phyloP scores from a whole-genome alignment of 2,113 vertebrate species.

The Butorides virescens region DNA sequence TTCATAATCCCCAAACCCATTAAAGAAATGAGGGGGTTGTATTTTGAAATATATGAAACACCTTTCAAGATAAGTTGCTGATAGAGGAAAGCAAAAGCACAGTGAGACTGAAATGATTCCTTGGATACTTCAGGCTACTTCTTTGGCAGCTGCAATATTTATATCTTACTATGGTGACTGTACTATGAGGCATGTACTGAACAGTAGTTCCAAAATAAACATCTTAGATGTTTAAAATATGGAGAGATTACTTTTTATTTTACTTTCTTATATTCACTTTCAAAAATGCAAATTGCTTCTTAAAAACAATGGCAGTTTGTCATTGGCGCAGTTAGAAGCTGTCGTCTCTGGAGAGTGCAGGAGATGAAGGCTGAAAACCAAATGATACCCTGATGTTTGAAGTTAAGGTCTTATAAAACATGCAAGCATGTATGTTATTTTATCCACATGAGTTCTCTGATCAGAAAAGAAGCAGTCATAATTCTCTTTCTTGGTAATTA shows the following conservation, averaged over 20 bases:
- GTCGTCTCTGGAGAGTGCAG: not conserved
- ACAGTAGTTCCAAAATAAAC: not conserved
- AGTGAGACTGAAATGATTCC: not conserved
- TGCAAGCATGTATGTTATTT: not conserved
- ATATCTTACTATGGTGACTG: not conserved
- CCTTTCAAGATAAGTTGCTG: not conserved
- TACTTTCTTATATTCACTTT: not conserved
- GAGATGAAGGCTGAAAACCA: not conserved
- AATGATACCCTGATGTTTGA: not conserved
- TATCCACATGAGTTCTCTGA: not conserved
- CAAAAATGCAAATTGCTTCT: not conserved
- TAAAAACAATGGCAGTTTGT: not conserved
- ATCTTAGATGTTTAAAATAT: not conserved
- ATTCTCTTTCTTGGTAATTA: not conserved
- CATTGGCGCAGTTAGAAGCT: not conserved
- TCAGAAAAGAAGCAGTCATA: not conserved
- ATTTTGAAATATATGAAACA: conserved; percentile 27
- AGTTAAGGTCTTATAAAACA: not conserved
- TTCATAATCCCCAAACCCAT: not conserved
- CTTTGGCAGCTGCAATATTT: not conserved
- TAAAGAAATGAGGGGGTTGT: not conserved
- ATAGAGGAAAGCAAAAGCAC: not conserved
- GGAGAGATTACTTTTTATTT: not conserved
- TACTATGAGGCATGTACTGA: not conserved
- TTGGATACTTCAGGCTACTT: not conserved